phyloP scores from a whole-genome alignment of 2,888 invertebrate genomes.

The Pyrocoelia pectoralis region DNA sequence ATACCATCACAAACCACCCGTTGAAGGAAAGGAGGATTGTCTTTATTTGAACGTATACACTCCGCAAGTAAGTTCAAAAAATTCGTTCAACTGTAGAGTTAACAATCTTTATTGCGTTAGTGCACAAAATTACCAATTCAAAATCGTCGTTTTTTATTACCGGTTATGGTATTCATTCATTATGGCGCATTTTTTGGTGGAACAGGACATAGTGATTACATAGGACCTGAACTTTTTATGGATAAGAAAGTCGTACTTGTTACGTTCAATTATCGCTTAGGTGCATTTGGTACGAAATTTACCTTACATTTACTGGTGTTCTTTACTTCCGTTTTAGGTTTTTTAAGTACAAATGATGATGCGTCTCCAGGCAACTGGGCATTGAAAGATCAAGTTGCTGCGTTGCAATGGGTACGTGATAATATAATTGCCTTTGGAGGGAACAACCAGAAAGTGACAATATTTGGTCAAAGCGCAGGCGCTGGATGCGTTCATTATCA shows the following conservation, averaged over 20 bases:
- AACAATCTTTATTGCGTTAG: too few species aligned
- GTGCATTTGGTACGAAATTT: conserved; percentile 49
- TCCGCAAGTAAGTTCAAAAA: conserved; percentile 50
- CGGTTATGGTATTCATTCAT: conserved; percentile 64
- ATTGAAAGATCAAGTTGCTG: conserved; percentile 62
- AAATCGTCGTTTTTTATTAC: conserved; percentile 8
- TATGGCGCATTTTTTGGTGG: conserved; percentile 65
- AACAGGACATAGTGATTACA: conserved; percentile 54
- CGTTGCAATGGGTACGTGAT: conserved; percentile 60
- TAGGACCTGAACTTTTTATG: conserved; percentile 64
- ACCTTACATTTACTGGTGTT: too few species aligned
- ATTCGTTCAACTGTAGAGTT: too few species aligned
- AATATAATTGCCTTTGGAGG: conserved; percentile 61
- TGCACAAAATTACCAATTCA: not conserved
- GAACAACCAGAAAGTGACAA: conserved; percentile 57
- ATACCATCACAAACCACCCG: conserved; percentile 43
- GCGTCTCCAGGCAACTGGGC: conserved; percentile 62
- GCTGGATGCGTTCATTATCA: conserved; percentile 61
- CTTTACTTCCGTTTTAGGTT: conserved; percentile 48
- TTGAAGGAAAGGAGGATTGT: conserved; percentile 62
- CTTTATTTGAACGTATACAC: conserved; percentile 63
- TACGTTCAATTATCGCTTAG: conserved; percentile 60
- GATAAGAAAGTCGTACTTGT: conserved; percentile 61
- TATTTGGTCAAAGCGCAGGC: conserved; percentile 63
- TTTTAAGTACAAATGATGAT: conserved; percentile 60